Percentiles rank a stretch among this genome's conserved stretches.
Evolutionary conservation across 2,888 invertebrate genomes (phyloP).

Genomic region (Rhamnusium bicolor): DNA sequence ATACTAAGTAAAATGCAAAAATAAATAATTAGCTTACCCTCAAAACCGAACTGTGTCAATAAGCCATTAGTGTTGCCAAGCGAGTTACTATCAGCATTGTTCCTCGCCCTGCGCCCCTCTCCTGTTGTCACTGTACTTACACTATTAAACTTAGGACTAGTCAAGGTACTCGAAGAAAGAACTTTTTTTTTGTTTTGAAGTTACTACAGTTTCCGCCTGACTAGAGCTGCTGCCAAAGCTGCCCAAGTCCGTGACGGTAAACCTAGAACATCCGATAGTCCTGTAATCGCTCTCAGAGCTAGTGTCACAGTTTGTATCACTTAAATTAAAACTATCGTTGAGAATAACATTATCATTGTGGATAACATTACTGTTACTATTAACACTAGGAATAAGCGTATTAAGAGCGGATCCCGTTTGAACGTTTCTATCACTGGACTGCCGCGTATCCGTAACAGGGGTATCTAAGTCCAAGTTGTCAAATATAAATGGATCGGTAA

Average conservation of each 20-base stretch:
- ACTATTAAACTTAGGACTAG: slow-evolving; percentile 69
- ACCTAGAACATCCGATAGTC: slow-evolving; percentile 66
- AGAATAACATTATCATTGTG: slow-evolving; percentile 30
- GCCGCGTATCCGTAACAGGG: slow-evolving; percentile 68
- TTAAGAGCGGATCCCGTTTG: slow-evolving; percentile 61
- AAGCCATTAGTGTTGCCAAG: slow-evolving; percentile 64
- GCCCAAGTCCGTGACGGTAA: slow-evolving; percentile 61
- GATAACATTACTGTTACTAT: slow-evolving; percentile 58
- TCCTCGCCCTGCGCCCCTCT: slow-evolving; percentile 46
- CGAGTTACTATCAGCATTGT: slow-evolving; percentile 36
- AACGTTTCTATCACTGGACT: slow-evolving; percentile 60
- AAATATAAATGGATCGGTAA: slow-evolving; percentile 74
- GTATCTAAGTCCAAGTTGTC: slow-evolving; percentile 62
- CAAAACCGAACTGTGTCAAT: slow-evolving; percentile 65
- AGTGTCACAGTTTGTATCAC: slow-evolving; percentile 36
- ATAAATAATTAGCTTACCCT: slow-evolving; percentile 59
- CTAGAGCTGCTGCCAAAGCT: slow-evolving; percentile 33
- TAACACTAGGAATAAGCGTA: slow-evolving; percentile 63
- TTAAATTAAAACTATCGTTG: slow-evolving; percentile 52
- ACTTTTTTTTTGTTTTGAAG: slow-evolving; percentile 55
- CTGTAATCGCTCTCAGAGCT: slow-evolving; percentile 55
- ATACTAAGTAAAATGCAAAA: too few relatives aligned
- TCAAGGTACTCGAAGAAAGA: slow-evolving; percentile 62
- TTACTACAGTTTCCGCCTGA: slow-evolving; percentile 39
- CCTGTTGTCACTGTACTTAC: slow-evolving; percentile 60